Conservation (phyloP, 2,888 invertebrate species). For the Phania funesta region DNA sequence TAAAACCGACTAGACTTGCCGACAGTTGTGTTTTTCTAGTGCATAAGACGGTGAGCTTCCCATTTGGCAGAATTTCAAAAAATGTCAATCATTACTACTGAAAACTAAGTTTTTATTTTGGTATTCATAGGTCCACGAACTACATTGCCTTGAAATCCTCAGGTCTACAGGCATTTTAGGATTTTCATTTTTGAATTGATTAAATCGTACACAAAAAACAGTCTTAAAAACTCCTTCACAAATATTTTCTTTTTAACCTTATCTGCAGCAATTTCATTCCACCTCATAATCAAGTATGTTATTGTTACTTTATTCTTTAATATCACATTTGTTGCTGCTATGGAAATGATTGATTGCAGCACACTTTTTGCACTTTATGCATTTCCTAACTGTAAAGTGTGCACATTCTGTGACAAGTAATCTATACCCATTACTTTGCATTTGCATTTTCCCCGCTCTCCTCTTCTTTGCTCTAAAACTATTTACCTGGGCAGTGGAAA, state of each 20-base stretch:
- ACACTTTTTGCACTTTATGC: slow-evolving; percentile 23
- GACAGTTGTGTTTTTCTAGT: slow-evolving; percentile 41
- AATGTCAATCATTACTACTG: not conserved
- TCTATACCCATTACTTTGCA: slow-evolving; percentile 42
- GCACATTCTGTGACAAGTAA: slow-evolving; percentile 26
- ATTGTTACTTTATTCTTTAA: too few relatives aligned
- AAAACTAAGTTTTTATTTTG: too few relatives aligned
- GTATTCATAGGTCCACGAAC: too few relatives aligned
- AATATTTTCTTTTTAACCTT: too few relatives aligned
- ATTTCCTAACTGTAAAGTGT: slow-evolving; percentile 25
- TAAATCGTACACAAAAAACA: too few relatives aligned
- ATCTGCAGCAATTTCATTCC: not conserved
- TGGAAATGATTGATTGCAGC: slow-evolving; percentile 39
- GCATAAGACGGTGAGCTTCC: too few relatives aligned
- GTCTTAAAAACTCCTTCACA: too few relatives aligned
- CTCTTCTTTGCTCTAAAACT: not conserved
- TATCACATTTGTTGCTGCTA: not conserved
- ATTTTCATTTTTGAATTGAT: too few relatives aligned
- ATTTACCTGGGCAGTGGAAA: not conserved
- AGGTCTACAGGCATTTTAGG: too few relatives aligned
- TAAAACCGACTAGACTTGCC: slow-evolving; percentile 30
- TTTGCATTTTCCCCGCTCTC: not conserved
- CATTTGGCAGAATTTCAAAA: slow-evolving; percentile 27
- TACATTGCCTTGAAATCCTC: too few relatives aligned
- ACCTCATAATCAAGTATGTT: not conserved